Evolutionary conservation across 2,888 invertebrate species (phyloP), one percentile per base, ranked within the genome.

Genomic region (Lissonota sp.): DNA sequence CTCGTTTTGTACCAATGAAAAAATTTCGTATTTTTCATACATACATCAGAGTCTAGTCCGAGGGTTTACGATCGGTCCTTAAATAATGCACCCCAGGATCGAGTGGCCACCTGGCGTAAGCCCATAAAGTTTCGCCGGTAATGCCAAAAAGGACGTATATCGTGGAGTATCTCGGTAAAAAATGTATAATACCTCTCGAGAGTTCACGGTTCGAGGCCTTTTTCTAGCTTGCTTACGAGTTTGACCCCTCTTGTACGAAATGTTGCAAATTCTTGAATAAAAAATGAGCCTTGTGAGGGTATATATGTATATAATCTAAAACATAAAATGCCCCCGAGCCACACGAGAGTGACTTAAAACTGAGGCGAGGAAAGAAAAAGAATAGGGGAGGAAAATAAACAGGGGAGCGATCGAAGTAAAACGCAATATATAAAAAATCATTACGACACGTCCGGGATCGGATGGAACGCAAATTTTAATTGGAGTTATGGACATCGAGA

Each of bases 221-320:
- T 60, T 74, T 46, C 42, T 51, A 80, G 57, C 71, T 44, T 6
- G 14, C 53, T 6, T 26, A 60, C 49, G 46, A 12, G 39, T 66
- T 26, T 55, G 70, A 78, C 74, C 66, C 49, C 39, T 67, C 62
- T 26, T 26, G 55, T 55, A 12, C 60, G 64, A 53, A 60, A 60
- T 46, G 62, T 66, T 64, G 40, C 55, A 42, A 55, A 81, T 76
- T 67, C 60, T 70, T 78, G 66, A 81, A 71, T 78, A 66, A 81
- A 8, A 8, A 63, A 74, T 66, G 46, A 74, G 64, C 44, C 46
- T 63, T 46, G 6, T n/a, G 8, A 12, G 6, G n/a, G 0, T 37
- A 10, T 37, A 26, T 26, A 3, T 57, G 14, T 14, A n/a, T 26
- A n/a, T 26, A 10, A 10, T 44, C 7, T 44, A 1, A 10, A 44